Conservation (phyloP, 2,113 vertebrate species). For the Struthidea cinerea region DNA sequence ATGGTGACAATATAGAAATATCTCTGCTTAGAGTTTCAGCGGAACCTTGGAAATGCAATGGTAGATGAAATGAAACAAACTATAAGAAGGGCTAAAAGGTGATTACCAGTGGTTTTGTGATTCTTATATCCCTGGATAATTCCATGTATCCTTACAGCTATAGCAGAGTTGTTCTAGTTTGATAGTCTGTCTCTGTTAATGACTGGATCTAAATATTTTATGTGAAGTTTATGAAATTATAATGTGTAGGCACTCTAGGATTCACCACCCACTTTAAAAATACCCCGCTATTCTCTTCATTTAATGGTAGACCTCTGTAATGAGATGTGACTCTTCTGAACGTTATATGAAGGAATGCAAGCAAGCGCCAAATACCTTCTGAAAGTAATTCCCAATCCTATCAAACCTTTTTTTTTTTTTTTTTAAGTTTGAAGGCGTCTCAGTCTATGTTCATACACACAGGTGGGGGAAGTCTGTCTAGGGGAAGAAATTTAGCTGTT, state of each 20-base stretch:
- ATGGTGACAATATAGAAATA: not conserved
- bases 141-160: not conserved
- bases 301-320: not conserved
- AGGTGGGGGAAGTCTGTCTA: not conserved
- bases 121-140: not conserved
- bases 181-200: not conserved
- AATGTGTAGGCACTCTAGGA: not conserved
- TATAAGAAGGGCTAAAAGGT: not conserved
- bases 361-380: not conserved
- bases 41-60: not conserved
- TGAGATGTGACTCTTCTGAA: not conserved
- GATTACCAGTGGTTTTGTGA: not conserved
- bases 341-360: not conserved
- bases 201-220: slow-evolving; percentile 1
- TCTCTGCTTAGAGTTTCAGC: not conserved
- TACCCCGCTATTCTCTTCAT: not conserved
- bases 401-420: not conserved
- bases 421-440: not conserved
- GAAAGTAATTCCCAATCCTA: not conserved
- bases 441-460: not conserved
- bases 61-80: not conserved
- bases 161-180: not conserved
- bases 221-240: not conserved
- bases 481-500: not conserved
- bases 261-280: not conserved